Percentiles rank a stretch among this genome's conserved stretches.
These are phyloP conservation scores for Thunnus maccoyii DNA, from an alignment of 2,113 vertebrate species.

Conservation along the genomic window DNA sequence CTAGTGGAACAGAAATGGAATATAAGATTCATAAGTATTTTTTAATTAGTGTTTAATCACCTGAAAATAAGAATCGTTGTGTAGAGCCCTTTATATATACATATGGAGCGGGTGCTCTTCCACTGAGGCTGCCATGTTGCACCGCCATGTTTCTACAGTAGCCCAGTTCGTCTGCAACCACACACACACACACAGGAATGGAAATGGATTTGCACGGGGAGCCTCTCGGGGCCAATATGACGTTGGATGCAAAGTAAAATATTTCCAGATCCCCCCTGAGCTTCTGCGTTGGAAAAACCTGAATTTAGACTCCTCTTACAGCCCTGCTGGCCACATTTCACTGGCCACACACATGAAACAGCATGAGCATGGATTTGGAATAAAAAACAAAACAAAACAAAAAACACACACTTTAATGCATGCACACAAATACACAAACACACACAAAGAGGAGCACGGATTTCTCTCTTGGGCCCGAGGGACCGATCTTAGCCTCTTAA, in stretches of 20 bases:
- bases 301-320: constrained; percentile 25
- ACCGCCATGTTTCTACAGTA: no score
- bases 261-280: constrained; percentile 54
- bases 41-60: no score
- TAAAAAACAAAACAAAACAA: not conserved
- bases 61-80: no score
- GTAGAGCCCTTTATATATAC: no score
- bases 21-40: no score
- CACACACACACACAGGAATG: constrained; percentile 21
- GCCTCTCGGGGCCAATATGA: constrained; percentile 52
- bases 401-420: not conserved
- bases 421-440: not conserved
- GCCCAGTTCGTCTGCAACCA: not conserved
- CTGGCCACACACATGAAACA: constrained; percentile 12
- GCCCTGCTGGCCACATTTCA: constrained; percentile 20
- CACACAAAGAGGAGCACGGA: constrained; percentile 18
- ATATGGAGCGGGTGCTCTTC: no score
- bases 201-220: constrained; percentile 43
- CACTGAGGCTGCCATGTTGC: no score
- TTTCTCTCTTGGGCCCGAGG: constrained; percentile 25
- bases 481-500: constrained; percentile 52
- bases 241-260: constrained; percentile 47
- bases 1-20: no score
- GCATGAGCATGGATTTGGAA: constrained; percentile 13
- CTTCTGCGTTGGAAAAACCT: constrained; percentile 15